These are phyloP conservation scores for Crotalus tigris DNA, from an alignment of 2,113 vertebrate species.

Conservation along the genomic window DNA sequence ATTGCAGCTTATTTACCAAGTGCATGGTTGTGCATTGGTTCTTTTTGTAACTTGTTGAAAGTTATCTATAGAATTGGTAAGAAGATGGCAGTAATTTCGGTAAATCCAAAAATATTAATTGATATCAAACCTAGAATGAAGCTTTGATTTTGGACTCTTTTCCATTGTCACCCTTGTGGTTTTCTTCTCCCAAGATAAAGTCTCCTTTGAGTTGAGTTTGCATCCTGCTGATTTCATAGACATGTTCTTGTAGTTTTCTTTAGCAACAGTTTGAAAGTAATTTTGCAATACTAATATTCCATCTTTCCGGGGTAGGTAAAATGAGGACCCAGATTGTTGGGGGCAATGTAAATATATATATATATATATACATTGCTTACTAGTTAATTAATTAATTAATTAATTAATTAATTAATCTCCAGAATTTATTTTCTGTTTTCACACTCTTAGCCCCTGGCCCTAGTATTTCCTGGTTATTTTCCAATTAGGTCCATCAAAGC, in stretches of 20 bases:
- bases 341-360: no score
- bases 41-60: neutral
- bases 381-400: no score
- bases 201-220: neutral
- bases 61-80: neutral
- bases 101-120: neutral
- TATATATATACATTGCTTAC: no score
- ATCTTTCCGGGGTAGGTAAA: no score
- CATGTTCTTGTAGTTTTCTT: neutral
- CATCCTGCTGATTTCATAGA: neutral
- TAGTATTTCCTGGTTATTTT: neutral
- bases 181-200: neutral
- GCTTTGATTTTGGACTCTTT: neutral
- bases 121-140: neutral
- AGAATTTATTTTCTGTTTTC: neutral
- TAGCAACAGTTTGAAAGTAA: neutral
- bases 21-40: neutral
- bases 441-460: no score
- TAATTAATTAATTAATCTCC: neutral
- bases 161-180: neutral
- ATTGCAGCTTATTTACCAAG: neutral
- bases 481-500: neutral
- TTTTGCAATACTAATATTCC: neutral
- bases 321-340: no score
- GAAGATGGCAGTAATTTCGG: neutral